These are phyloP conservation scores for human DNA, from an alignment of 2,113 vertebrate genomes.

Conservation along the genomic window GRCh38 chr4:139928501-139929000, in stretches of 20 bases:
- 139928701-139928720: not conserved
- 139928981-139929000: not conserved
- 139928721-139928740: not conserved
- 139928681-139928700: accelerated
- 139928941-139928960: not conserved
- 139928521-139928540: not conserved
- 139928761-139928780: not conserved
- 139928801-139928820: not conserved
- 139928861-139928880: not conserved
- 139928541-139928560: not conserved
- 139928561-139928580: not conserved
- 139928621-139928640: not conserved
- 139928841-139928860: not conserved
- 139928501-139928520: not conserved
- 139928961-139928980: not conserved
- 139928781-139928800: not conserved
- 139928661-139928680: not conserved
- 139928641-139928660: not conserved
- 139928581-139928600: not conserved
- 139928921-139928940: not conserved
- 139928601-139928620: not conserved
- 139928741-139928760: not conserved
- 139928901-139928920: not conserved
- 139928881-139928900: not conserved
- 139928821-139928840: not conserved